phyloP scores from a whole-genome alignment of 2,888 invertebrate species.

The Eretmocerus hayati region DNA sequence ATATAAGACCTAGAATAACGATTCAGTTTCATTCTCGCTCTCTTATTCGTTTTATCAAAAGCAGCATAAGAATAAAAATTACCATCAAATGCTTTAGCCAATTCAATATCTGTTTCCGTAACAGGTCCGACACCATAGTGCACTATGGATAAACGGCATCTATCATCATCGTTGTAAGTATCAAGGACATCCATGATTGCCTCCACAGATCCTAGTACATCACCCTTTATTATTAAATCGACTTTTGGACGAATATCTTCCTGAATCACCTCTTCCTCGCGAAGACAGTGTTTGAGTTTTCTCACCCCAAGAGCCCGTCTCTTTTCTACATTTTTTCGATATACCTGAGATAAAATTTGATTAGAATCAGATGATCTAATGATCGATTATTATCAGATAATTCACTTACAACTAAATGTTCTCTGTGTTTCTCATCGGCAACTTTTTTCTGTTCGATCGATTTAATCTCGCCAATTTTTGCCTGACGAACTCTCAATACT shows the following conservation, averaged over 20 bases:
- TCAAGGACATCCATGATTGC: conserved; percentile 87
- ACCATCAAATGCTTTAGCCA: conserved; percentile 67
- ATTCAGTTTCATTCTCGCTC: too few relatives aligned
- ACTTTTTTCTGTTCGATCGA: conserved; percentile 55
- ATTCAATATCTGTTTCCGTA: conserved; percentile 73
- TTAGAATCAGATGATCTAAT: too few relatives aligned
- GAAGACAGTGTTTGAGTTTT: conserved; percentile 52
- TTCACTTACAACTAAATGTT: conserved; percentile 51
- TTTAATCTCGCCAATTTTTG: conserved; percentile 56
- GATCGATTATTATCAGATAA: too few relatives aligned
- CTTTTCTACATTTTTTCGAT: conserved; percentile 55
- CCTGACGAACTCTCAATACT: conserved; percentile 61
- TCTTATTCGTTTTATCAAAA: background rate
- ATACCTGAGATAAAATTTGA: conserved; percentile 47
- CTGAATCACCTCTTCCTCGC: conserved; percentile 41
- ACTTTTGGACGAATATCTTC: conserved; percentile 53
- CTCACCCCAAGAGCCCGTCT: conserved; percentile 59
- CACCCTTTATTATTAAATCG: conserved; percentile 67
- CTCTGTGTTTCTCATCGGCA: conserved; percentile 60
- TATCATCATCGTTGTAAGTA: conserved; percentile 65
- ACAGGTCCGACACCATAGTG: conserved; percentile 87
- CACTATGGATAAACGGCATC: conserved; percentile 75
- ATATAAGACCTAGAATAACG: conserved; percentile 62
- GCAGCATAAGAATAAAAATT: conserved; percentile 9
- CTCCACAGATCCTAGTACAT: conserved; percentile 94